These are phyloP conservation scores for Panthera leo DNA, from an alignment of 2,113 vertebrate species.

Conservation along the genomic window DNA sequence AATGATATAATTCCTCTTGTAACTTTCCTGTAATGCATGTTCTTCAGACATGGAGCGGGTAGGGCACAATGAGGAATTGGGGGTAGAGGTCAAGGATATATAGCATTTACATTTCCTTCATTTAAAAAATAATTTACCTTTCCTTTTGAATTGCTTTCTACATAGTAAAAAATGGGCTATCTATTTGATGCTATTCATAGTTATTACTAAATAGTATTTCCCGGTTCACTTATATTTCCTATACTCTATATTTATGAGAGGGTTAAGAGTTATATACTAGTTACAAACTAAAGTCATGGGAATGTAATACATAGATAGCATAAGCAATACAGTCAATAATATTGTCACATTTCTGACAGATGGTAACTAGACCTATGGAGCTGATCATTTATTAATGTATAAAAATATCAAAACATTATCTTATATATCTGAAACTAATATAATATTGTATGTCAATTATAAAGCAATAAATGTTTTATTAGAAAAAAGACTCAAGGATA, in stretches of 20 bases:
- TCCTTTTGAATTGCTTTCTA: neutral
- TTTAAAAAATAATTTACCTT: slow-evolving; percentile 20
- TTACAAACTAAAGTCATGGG: neutral
- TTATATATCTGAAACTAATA: neutral
- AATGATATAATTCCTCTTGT: neutral
- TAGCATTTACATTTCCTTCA: neutral
- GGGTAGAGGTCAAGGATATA: rapidly evolving
- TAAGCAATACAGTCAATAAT: neutral
- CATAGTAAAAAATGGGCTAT: neutral
- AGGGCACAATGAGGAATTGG: neutral
- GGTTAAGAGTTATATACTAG: neutral
- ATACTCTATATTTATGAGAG: neutral
- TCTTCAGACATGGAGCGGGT: neutral
- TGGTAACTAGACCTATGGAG: neutral
- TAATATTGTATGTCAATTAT: neutral
- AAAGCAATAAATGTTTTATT: neutral
- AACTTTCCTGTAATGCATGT: neutral
- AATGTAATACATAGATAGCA: neutral
- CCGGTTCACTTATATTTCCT: neutral
- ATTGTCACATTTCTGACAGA: neutral
- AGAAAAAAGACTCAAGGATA: neutral
- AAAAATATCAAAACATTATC: neutral
- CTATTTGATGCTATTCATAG: neutral
- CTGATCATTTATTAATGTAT: neutral
- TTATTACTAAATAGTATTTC: neutral